Evolutionary conservation across 2,797 vertebrate species (phyloP).

Genomic region (Sebastes glaucus): DNA sequence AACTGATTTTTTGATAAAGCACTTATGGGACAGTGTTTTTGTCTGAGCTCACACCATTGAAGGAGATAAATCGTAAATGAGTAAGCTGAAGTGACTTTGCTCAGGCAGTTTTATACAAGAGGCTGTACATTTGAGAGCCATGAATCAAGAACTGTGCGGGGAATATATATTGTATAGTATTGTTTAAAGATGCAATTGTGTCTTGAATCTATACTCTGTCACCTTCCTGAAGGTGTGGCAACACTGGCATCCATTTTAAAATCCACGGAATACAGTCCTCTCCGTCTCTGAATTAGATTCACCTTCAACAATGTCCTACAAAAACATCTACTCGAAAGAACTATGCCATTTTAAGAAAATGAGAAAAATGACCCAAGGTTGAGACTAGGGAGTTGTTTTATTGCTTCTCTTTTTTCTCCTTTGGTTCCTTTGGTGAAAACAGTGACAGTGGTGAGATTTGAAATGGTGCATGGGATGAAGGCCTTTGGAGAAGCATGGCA

Average conservation of each 20-base stretch:
- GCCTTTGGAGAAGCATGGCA: neutral
- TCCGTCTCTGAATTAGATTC: conserved; percentile 1
- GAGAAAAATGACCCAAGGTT: neutral
- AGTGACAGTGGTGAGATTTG: neutral
- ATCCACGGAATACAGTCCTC: conserved; percentile 10
- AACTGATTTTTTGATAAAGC: conserved; percentile 54
- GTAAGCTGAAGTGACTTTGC: conserved; percentile 65
- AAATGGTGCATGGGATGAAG: conserved; percentile 11
- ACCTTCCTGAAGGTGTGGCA: neutral
- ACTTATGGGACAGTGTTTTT: conserved; percentile 58
- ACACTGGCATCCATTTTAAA: conserved; percentile 11
- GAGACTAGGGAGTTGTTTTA: neutral
- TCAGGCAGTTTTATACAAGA: conserved; percentile 53
- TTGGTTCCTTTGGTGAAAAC: conserved; percentile 1
- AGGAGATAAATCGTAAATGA: conserved; percentile 68
- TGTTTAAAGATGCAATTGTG: conserved; percentile 27
- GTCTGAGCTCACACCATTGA: conserved; percentile 24
- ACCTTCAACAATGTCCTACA: conserved; percentile 15
- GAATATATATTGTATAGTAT: conserved; percentile 14
- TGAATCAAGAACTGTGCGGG: conserved; percentile 48
- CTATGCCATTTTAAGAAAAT: conserved; percentile 13
- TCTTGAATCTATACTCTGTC: neutral
- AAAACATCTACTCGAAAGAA: conserved; percentile 29
- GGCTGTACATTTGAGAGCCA: conserved; percentile 26
- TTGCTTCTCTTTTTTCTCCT: conserved; percentile 4